These are phyloP conservation scores for Idaea straminata DNA, from an alignment of 2,888 invertebrate genomes.

Conservation along the genomic window DNA sequence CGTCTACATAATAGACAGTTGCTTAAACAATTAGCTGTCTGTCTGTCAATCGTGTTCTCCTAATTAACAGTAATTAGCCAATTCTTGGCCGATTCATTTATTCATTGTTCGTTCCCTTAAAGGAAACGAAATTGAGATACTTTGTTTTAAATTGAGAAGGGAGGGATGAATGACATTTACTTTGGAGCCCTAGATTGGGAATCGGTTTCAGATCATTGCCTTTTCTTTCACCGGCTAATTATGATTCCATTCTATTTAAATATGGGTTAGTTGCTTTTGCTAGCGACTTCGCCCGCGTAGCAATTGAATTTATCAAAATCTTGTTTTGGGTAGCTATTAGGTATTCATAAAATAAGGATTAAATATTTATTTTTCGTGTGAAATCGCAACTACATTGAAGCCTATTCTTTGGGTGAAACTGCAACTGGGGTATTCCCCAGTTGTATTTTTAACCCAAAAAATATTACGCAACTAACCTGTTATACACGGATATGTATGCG, in stretches of 20 bases:
- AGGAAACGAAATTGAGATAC: neutral
- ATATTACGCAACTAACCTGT: too few relatives aligned
- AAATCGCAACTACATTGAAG: too few relatives aligned
- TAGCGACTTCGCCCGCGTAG: too few relatives aligned
- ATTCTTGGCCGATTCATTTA: neutral
- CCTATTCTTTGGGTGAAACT: too few relatives aligned
- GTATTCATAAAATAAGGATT: too few relatives aligned
- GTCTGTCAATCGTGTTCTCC: constrained; percentile 17
- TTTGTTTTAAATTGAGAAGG: neutral
- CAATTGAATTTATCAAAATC: too few relatives aligned
- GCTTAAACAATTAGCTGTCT: constrained; percentile 30
- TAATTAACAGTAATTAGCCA: constrained; percentile 9
- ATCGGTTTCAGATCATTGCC: neutral
- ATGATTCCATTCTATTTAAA: neutral
- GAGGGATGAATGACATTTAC: neutral
- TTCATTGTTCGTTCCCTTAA: neutral
- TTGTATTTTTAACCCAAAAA: too few relatives aligned
- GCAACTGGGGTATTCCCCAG: too few relatives aligned
- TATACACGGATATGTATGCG: too few relatives aligned
- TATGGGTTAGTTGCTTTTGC: too few relatives aligned
- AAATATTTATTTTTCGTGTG: too few relatives aligned
- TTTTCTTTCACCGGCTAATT: neutral
- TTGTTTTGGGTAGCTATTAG: too few relatives aligned
- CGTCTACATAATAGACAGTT: constrained; percentile 30
- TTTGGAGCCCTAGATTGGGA: neutral